phyloP scores from a whole-genome alignment of 2,797 vertebrate species.

The Dallia pectoralis region DNA sequence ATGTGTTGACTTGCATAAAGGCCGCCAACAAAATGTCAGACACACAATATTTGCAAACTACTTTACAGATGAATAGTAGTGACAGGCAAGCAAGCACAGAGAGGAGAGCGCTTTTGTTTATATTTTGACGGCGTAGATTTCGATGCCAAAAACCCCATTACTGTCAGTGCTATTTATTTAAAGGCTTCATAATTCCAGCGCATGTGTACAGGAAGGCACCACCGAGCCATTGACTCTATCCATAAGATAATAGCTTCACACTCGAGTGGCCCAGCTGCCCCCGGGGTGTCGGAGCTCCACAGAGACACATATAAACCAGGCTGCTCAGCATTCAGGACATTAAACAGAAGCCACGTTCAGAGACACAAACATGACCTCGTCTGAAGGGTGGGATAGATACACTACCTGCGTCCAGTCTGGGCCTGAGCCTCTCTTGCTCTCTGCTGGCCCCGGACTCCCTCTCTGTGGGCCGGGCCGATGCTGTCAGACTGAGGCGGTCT shows the following conservation, averaged over 20 bases:
- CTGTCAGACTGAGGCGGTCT: conserved; percentile 46
- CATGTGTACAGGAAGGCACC: conserved; percentile 67
- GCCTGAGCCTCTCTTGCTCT: conserved; percentile 47
- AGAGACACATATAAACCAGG: conserved; percentile 46
- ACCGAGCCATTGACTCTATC: conserved; percentile 55
- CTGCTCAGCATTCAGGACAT: conserved; percentile 60
- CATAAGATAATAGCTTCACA: conserved; percentile 52
- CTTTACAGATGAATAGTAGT: conserved; percentile 27
- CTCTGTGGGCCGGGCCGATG: conserved; percentile 14
- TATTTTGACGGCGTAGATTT: conserved; percentile 47
- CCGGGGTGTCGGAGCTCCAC: conserved; percentile 32
- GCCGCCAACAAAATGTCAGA: not conserved
- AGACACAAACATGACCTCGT: not conserved
- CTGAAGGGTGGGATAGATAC: not conserved
- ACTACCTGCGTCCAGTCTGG: conserved; percentile 61
- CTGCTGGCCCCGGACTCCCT: conserved; percentile 52
- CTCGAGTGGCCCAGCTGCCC: conserved; percentile 49
- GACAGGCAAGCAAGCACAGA: conserved; percentile 19
- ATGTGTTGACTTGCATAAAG: not conserved
- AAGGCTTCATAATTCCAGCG: conserved; percentile 33
- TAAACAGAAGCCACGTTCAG: not conserved
- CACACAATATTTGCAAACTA: not conserved
- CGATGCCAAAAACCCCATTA: conserved; percentile 50
- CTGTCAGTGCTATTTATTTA: conserved; percentile 65
- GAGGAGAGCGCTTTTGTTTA: conserved; percentile 37